Evolutionary conservation across 2,888 invertebrate species (phyloP), one percentile per base, ranked within the genome.

Genomic region (Willowsia nigromaculata): DNA sequence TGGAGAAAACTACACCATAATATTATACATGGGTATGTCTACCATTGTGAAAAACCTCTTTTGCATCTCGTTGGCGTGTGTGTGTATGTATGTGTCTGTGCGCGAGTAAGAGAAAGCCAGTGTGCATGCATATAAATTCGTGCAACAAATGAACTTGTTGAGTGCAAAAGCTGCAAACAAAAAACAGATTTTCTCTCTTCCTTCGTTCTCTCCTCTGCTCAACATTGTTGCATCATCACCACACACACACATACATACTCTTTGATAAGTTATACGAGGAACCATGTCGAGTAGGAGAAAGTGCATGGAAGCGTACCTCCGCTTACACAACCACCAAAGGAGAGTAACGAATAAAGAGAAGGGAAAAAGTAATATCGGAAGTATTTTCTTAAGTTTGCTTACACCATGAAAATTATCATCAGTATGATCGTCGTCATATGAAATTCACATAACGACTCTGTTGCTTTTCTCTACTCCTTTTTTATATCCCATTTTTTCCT

Each of bases 121-220:
- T n/a, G 56, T 9, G n/a, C 30, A 56, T 11, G 1, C 18, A 22
- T 25, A 22, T 56, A 30, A 22, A 15, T 27, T 18, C 33, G 59
- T 85, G 85, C 85, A 85, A 85, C 85, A 85, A 85, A 85, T 85
- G 40, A 84, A 85, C 85, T 85, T 85, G 85, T 85, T 85, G 85
- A 85, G 85, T 56, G 71, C 15, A 40, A 37, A 30, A 30, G 62
- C 18, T 11, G 9, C 22, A 25, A 5, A 37, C n/a, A 40, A 71
- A 71, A n/a, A 40, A 33, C 4, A 18, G 0, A 11, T 9, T 25
- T 25, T 43, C 43, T 43, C 47, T 68, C 18, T 22, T 27, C 15
- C 33, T 65, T 33, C 65, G 5, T 5, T 22, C 15, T 62, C 1
- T n/a, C n/a, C 7, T 40, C 37, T 25, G 11, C 37, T 18, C 22